phyloP scores from a whole-genome alignment of 2,113 vertebrate genomes.

The Turdus rufiventris region DNA sequence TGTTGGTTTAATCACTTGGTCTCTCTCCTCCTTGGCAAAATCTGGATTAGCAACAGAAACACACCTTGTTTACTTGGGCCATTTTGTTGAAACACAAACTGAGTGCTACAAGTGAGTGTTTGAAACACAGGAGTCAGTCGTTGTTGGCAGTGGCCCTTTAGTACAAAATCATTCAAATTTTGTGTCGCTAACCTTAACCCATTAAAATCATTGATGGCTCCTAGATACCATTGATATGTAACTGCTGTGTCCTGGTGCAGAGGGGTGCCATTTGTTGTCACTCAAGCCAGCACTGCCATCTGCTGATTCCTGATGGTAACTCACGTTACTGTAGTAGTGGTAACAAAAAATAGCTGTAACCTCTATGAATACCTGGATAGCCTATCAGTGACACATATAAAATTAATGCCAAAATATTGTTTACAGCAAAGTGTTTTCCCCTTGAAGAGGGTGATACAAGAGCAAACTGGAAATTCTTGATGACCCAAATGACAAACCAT shows the following conservation, averaged over 20 bases:
- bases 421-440: neutral
- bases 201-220: neutral
- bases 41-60: neutral
- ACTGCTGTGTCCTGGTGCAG: neutral
- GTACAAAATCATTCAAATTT: neutral
- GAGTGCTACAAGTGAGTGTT: neutral
- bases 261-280: neutral
- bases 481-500: neutral
- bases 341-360: neutral
- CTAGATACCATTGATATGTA: neutral
- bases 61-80: neutral
- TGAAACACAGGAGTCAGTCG: neutral
- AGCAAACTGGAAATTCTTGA: neutral
- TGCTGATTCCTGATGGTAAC: slow-evolving; percentile 49
- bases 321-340: neutral
- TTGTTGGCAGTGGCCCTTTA: neutral
- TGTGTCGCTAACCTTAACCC: neutral
- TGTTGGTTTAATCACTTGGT: neutral
- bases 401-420: neutral
- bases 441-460: neutral
- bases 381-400: neutral
- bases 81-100: neutral
- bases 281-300: slow-evolving; percentile 64
- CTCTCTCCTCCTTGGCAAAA: neutral
- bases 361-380: neutral